Conservation (phyloP, 2,888 invertebrate species). For the Amphipyra tragopoginis region DNA sequence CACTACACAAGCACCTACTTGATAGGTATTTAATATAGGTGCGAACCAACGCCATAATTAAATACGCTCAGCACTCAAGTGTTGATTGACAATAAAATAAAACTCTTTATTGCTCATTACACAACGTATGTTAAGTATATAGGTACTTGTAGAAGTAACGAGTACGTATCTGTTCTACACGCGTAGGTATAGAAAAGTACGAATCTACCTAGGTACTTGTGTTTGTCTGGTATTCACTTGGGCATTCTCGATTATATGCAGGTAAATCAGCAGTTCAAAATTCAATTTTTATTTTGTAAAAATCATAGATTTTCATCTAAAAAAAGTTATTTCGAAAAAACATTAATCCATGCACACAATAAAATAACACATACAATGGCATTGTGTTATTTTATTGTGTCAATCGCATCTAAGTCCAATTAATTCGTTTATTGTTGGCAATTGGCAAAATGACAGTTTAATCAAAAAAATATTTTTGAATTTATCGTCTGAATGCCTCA, state of each 20-base stretch:
- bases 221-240: too few relatives aligned
- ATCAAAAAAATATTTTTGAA: too few relatives aligned
- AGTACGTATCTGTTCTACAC: conserved; percentile 7
- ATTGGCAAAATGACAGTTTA: too few relatives aligned
- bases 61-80: conserved; percentile 62
- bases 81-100: conserved; percentile 65
- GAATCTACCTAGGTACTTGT: not conserved
- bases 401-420: too few relatives aligned
- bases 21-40: conserved; percentile 54
- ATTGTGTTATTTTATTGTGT: too few relatives aligned
- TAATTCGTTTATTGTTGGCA: too few relatives aligned
- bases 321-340: conserved; percentile 15
- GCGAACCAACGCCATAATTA: conserved; percentile 57
- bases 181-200: not conserved
- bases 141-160: conserved; percentile 28
- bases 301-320: too few relatives aligned
- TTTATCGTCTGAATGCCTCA: too few relatives aligned
- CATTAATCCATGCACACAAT: not conserved
- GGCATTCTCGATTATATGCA: not conserved
- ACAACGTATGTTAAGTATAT: conserved; percentile 57
- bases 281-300: too few relatives aligned
- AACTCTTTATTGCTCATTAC: conserved; percentile 60
- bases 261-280: conserved; percentile 8
- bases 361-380: too few relatives aligned
- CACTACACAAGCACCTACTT: conserved; percentile 45